Evolutionary conservation across 2,888 invertebrate genomes (phyloP).

Genomic region (Luperina nickerlii): DNA sequence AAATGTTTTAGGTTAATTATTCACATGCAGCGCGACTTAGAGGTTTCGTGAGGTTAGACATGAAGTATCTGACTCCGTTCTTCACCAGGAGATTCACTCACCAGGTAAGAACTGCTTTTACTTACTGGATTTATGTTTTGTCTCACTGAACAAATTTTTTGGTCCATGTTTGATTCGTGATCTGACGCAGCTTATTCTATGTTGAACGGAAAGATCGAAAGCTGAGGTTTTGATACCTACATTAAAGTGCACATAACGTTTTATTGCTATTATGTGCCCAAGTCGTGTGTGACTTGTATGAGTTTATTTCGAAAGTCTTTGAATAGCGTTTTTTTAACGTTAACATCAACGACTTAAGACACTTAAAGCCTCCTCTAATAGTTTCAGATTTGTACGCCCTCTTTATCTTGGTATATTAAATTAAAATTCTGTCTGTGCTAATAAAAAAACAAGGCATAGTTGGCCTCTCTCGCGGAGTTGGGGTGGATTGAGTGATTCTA

Average conservation of each 20-base stretch:
- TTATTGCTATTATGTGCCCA: not conserved
- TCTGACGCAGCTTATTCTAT: not conserved
- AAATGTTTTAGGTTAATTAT: slow-evolving; percentile 91
- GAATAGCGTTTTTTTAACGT: not conserved
- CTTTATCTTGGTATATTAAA: not conserved
- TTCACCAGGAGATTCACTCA: slow-evolving; percentile 98
- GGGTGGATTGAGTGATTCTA: not conserved
- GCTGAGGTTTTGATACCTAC: not conserved
- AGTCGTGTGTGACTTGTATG: not conserved
- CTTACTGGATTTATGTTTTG: not conserved
- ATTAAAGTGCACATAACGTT: not conserved
- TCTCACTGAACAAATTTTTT: not conserved
- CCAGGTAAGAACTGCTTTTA: slow-evolving; percentile 90
- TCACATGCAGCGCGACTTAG: slow-evolving; percentile 93
- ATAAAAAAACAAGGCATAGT: not conserved
- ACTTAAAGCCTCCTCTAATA: not conserved
- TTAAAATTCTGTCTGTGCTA: not conserved
- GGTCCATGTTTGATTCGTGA: not conserved
- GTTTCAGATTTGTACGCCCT: not conserved
- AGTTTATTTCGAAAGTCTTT: not conserved
- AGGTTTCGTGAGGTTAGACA: slow-evolving; percentile 97
- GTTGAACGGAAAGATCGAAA: not conserved
- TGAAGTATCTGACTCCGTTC: slow-evolving; percentile 98
- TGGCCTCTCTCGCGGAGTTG: not conserved
- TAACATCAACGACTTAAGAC: not conserved